Percentiles rank a stretch among this genome's conserved stretches.
Evolutionary conservation across 2,888 invertebrate genomes (phyloP).

Genomic region (Tuberolachnus salignus): DNA sequence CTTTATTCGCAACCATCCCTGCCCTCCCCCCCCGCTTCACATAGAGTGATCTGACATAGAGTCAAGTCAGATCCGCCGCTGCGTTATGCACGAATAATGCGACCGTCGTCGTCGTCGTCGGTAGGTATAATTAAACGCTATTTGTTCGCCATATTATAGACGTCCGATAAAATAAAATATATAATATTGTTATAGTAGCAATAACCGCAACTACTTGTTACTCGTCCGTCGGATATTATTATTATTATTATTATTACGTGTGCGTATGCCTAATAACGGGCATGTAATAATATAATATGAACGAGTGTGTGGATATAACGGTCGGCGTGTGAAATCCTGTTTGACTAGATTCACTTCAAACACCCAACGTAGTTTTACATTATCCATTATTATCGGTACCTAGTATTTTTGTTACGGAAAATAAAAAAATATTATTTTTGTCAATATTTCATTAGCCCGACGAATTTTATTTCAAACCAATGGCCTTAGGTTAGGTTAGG

Average conservation of each 20-base stretch:
- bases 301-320: slow-evolving; percentile 28
- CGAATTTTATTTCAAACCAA: too few species aligned
- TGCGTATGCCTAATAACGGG: slow-evolving; percentile 22
- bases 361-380: slow-evolving; percentile 8
- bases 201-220: neutral
- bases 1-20: too few species aligned
- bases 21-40: too few species aligned
- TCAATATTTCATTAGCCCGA: too few species aligned
- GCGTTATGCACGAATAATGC: too few species aligned
- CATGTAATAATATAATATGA: neutral
- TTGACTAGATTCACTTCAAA: slow-evolving; percentile 52
- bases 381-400: neutral
- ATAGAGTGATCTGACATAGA: too few species aligned
- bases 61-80: too few species aligned
- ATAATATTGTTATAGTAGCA: too few species aligned
- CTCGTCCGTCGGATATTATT: slow-evolving; percentile 28
- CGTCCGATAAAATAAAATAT: slow-evolving; percentile 31
- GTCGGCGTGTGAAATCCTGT: slow-evolving; percentile 47
- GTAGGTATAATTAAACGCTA: slow-evolving; percentile 43
- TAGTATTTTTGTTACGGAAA: too few species aligned
- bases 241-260: slow-evolving; percentile 1
- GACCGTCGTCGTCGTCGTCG: too few species aligned
- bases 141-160: neutral
- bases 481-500: too few species aligned
- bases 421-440: too few species aligned